phyloP scores from a whole-genome alignment of 2,797 vertebrate genomes.

The Lepidocolaptes lacrymiger region DNA sequence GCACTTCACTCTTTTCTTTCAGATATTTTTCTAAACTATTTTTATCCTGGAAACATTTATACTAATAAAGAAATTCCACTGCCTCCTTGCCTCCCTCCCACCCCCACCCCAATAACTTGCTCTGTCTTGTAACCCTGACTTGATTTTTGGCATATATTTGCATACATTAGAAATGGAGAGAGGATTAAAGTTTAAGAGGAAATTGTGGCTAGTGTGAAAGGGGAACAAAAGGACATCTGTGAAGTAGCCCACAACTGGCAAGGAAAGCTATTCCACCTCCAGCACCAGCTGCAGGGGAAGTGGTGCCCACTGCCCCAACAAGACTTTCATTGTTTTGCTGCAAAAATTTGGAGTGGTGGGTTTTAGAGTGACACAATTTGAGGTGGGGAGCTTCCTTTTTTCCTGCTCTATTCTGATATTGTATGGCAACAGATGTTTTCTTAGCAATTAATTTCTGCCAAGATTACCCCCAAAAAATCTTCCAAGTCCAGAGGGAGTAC shows the following conservation, averaged over 20 bases:
- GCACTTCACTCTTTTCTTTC: not conserved
- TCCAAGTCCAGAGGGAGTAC: not conserved
- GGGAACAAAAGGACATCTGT: conserved; percentile 79
- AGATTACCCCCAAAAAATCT: not conserved
- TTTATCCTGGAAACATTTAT: conserved; percentile 27
- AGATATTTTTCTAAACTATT: conserved; percentile 49
- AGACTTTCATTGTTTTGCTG: conserved; percentile 72
- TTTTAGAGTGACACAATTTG: conserved; percentile 62
- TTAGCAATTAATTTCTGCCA: conserved; percentile 25
- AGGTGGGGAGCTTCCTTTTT: conserved; percentile 52
- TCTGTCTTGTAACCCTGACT: conserved; percentile 52
- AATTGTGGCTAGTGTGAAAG: conserved; percentile 77
- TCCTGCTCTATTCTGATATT: conserved; percentile 9
- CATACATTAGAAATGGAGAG: conserved; percentile 70
- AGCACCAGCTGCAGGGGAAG: conserved; percentile 76
- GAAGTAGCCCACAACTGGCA: conserved; percentile 77
- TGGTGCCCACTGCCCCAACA: conserved; percentile 71
- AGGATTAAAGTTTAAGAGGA: conserved; percentile 75
- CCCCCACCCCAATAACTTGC: conserved; percentile 39
- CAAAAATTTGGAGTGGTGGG: conserved; percentile 57
- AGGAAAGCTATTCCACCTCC: conserved; percentile 76
- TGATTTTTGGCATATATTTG: conserved; percentile 73
- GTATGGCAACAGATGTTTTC: conserved; percentile 31
- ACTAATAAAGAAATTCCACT: conserved; percentile 52
- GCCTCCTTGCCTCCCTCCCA: not conserved